phyloP scores from a whole-genome alignment of 2,888 invertebrate genomes.

The Vesta saturnalis region DNA sequence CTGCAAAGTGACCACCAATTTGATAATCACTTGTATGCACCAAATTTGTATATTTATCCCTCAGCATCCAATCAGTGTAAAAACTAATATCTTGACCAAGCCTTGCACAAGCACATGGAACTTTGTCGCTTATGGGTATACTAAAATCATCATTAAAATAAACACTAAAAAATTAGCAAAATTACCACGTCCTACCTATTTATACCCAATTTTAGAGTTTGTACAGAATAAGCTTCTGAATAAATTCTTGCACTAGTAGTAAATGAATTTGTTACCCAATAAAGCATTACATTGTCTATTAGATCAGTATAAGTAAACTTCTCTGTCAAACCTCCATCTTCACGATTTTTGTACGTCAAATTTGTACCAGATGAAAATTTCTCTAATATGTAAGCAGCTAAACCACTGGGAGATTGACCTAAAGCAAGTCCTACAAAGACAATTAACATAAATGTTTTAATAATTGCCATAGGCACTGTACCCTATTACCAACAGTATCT shows the following conservation, averaged over 20 bases:
- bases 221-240: constrained; percentile 66
- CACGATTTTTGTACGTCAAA: constrained; percentile 57
- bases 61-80: constrained; percentile 68
- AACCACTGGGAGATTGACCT: constrained; percentile 78
- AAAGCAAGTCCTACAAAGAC: constrained; percentile 68
- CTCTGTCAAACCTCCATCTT: constrained; percentile 72
- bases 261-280: constrained; percentile 77
- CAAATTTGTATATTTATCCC: constrained; percentile 71
- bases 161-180: too few species aligned
- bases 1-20: constrained; percentile 86
- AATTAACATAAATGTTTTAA: too few species aligned
- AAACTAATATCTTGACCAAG: constrained; percentile 76
- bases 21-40: constrained; percentile 72
- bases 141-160: constrained; percentile 61
- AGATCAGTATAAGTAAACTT: constrained; percentile 74
- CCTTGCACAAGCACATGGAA: constrained; percentile 77
- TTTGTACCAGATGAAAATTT: constrained; percentile 83
- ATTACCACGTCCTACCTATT: too few species aligned
- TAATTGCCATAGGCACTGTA: too few species aligned
- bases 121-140: constrained; percentile 65
- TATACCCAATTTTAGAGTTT: too few species aligned
- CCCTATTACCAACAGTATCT: constrained; percentile 80
- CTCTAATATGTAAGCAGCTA: constrained; percentile 88
- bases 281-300: constrained; percentile 80
- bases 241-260: constrained; percentile 78